Evolutionary conservation across 1,140 invertebrate species (phyloP), one percentile per base, ranked within the genome.

Genomic region (Dreissena polymorpha): DNA sequence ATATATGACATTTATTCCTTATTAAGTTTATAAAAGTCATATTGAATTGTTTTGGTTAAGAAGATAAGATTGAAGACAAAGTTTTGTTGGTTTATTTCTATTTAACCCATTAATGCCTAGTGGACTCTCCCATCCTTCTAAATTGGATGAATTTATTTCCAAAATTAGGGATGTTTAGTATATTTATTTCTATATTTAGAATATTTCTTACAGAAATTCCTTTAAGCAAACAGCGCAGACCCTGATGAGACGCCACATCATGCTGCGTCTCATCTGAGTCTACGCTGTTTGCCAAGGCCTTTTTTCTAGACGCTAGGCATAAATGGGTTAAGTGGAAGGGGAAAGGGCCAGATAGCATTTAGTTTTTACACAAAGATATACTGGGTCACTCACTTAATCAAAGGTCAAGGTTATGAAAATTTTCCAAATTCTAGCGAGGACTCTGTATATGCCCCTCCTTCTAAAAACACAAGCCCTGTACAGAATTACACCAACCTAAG

Each of bases 401-500:
- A 21, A 18, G 16, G 27, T 3, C 5, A 6, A 68, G 5, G 16
- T 68, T 13, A 2, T 18, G 27, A 6, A 23, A n/a, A n/a, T n/a
- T n/a, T 6, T 16, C 18, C 25, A 16, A 29, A 68, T 21, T 3
- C 25, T 23, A 21, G 21, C 25, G 6, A 25, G 21, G 13, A 68
- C 16, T 16, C n/a, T 68, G 67, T 18, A 29, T 18, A 16, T 18
- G 25, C 6, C 1, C n/a, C 6, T 6, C 25, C 6, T 29, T 6
- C 13, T 7, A 21, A 29, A 18, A 13, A 23, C 21, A 12, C 50
- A 5, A 53, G 14, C 0, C 14, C 8, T 25, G 8, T 16, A 39
- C 10, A 53, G 16, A 53, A 72, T 23, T 23, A 75, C 18, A 76
- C 74, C 18, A 16, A 76, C 74, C 63, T 76, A 12, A 76, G 23